Percentiles rank a stretch among this genome's conserved stretches.
Conservation (phyloP, 2,113 vertebrate species). For the Aptenodytes forsteri region DNA sequence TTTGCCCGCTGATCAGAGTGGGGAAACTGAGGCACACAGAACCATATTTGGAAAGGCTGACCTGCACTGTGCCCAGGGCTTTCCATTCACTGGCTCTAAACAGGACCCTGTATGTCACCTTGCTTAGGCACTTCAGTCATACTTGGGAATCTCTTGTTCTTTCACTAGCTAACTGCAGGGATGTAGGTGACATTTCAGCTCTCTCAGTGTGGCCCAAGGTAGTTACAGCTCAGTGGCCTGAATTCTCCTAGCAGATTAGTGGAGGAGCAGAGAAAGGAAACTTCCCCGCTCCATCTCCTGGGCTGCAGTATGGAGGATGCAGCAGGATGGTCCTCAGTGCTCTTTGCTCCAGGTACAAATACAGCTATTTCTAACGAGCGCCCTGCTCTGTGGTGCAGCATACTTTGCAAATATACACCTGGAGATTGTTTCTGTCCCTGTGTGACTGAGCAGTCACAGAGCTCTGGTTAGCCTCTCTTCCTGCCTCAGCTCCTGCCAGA, state of each 20-base stretch:
- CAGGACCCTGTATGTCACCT: rapidly evolving
- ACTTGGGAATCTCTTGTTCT: not conserved
- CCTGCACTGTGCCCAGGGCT: not conserved
- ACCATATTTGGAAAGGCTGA: not conserved
- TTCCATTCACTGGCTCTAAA: not conserved
- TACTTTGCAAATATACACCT: not conserved
- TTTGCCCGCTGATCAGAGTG: not conserved
- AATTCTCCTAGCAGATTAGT: not conserved
- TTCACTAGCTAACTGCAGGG: not conserved
- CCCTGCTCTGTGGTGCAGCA: not conserved
- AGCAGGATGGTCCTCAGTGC: not conserved
- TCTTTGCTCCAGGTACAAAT: not conserved
- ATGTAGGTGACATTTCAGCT: not conserved
- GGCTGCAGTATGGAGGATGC: not conserved
- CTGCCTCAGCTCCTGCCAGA: not conserved
- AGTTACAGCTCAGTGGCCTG: not conserved
- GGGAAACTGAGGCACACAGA: not conserved
- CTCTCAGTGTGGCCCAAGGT: not conserved
- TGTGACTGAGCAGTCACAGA: not conserved
- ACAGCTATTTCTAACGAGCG: not conserved
- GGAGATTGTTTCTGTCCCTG: not conserved
- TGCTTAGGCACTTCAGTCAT: not conserved
- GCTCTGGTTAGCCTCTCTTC: not conserved
- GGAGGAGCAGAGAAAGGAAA: not conserved
- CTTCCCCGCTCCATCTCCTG: not conserved